These are phyloP conservation scores for Valencia hispanica DNA, from an alignment of 2,797 vertebrate genomes.

Conservation along the genomic window DNA sequence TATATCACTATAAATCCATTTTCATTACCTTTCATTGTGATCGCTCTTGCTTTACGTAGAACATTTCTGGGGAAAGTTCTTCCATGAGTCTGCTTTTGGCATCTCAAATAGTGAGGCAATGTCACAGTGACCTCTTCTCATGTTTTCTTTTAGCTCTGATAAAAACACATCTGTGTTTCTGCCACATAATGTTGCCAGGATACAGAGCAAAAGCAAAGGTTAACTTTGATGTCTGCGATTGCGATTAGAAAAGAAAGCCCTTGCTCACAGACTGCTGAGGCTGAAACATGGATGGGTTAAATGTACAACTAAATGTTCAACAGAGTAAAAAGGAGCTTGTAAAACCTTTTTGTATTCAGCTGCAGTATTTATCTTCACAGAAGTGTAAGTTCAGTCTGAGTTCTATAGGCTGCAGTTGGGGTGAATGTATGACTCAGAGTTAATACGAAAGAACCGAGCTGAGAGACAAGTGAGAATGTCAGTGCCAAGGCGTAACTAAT, in stretches of 20 bases:
- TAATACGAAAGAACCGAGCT: conserved; percentile 6
- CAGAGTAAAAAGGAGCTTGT: background rate
- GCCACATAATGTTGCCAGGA: background rate
- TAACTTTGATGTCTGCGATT: conserved; percentile 9
- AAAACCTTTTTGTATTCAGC: background rate
- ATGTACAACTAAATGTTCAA: background rate
- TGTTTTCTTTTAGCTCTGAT: background rate
- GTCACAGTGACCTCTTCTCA: conserved; percentile 5
- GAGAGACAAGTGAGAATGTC: conserved; percentile 4
- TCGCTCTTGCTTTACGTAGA: background rate
- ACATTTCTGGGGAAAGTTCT: background rate
- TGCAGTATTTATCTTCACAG: background rate
- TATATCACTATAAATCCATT: conserved; percentile 4
- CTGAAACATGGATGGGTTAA: background rate
- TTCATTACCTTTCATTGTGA: background rate
- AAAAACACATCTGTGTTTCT: conserved; percentile 5
- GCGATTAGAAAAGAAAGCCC: conserved; percentile 4
- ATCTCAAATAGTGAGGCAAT: background rate
- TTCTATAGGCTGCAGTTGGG: background rate
- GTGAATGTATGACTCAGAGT: conserved; percentile 12
- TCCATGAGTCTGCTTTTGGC: background rate
- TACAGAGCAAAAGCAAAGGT: conserved; percentile 14
- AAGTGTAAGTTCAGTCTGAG: background rate
- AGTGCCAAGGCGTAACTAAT: conserved; percentile 17
- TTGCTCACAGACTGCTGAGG: conserved; percentile 1